Conservation (phyloP, 2,113 vertebrate species). For the Cricetomys ansorgei region DNA sequence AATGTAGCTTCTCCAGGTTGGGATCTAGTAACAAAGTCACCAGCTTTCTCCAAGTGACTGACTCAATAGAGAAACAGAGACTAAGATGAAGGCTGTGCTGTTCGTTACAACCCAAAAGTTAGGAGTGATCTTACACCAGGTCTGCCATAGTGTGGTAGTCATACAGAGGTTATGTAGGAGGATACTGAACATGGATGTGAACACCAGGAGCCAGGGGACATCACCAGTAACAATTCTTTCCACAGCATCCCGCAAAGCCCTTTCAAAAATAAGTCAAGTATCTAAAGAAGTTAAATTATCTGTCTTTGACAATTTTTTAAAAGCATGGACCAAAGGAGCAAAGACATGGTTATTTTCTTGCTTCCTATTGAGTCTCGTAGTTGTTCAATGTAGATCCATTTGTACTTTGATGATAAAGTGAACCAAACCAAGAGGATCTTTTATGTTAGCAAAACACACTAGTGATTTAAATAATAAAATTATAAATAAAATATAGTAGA, state of each 20-base stretch:
- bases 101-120: neutral
- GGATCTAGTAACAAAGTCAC: neutral
- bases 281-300: neutral
- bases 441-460: neutral
- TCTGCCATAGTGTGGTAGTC: neutral
- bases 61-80: neutral
- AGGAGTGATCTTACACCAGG: neutral
- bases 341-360: neutral
- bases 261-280: neutral
- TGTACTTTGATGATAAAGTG: neutral
- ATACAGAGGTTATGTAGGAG: neutral
- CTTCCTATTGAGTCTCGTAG: neutral
- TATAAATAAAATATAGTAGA: neutral
- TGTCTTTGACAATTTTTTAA: neutral
- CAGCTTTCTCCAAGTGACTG: neutral
- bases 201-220: neutral
- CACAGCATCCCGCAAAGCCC: neutral
- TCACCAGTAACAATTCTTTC: neutral
- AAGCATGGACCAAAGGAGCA: neutral
- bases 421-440: neutral
- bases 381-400: neutral
- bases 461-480: neutral
- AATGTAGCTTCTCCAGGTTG: neutral
- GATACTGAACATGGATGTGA: rapidly evolving
- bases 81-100: neutral